These are phyloP conservation scores for Botia kubotai DNA, from an alignment of 2,797 vertebrate species.

Conservation along the genomic window DNA sequence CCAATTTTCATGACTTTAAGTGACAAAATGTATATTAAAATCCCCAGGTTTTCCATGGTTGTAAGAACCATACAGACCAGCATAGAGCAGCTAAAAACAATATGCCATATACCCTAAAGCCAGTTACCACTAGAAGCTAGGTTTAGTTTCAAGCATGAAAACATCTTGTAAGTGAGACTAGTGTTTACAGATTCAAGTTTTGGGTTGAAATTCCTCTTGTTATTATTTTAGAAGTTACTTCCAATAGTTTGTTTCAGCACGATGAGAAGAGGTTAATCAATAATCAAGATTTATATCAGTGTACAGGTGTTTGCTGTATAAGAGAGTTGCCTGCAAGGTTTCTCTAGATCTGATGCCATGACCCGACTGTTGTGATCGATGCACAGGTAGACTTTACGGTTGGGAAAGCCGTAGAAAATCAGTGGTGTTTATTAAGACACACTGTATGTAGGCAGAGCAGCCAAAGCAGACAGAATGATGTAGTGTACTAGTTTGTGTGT, in stretches of 20 bases:
- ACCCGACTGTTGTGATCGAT: constrained; percentile 42
- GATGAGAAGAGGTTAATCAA: constrained; percentile 22
- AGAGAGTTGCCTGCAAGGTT: constrained; percentile 3
- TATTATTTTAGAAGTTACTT: constrained; percentile 20
- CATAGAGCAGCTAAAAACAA: not conserved
- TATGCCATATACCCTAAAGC: too few species aligned
- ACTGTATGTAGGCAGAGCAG: constrained; percentile 27
- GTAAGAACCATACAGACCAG: not conserved
- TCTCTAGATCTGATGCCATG: constrained; percentile 32
- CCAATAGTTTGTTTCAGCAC: constrained; percentile 7
- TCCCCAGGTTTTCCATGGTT: not conserved
- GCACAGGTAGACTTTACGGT: constrained; percentile 35
- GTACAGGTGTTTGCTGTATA: constrained; percentile 10
- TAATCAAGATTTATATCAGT: constrained; percentile 38
- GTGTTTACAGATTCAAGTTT: constrained; percentile 19
- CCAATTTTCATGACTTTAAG: too few species aligned
- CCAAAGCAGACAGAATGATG: constrained; percentile 31
- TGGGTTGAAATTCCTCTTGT: not conserved
- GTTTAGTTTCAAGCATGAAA: not conserved
- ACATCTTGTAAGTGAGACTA: not conserved
- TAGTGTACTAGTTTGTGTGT: constrained; percentile 12
- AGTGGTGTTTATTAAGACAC: constrained; percentile 46
- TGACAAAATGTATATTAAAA: too few species aligned
- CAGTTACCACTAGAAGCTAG: not conserved
- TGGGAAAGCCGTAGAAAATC: constrained; percentile 23